Evolutionary conservation across 2,888 invertebrate genomes (phyloP), one percentile per base, ranked within the genome.

Genomic region (Plebejus argus): DNA sequence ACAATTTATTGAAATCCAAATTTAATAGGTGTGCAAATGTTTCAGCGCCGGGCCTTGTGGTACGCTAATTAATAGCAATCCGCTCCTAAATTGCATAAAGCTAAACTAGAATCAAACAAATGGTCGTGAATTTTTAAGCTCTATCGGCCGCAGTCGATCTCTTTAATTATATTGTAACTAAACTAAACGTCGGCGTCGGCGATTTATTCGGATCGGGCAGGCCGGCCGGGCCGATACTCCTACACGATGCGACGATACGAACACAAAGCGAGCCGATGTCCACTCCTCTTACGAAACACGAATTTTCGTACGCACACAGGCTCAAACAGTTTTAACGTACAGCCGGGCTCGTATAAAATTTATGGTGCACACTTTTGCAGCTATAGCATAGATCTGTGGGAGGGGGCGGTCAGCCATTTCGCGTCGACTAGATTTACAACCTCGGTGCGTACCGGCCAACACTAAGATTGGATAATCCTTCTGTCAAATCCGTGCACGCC

Each of bases 301-400:
- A 92, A 92, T 90, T 92, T 91, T 90, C 91, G 87, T 90, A 89
- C 92, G 90, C 92, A 91, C 83, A 84, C 80, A 79, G 80, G 80
- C 86, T 86, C 88, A 86, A 77, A 85, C 89, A 92, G 91, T 92
- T 93, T 93, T 93, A 91, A 90, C 90, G 89, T 91, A 91, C 92
- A 91, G 90, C 87, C 88, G 87, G 85, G 89, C 87, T 89, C 87
- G 91, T 91, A 93, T 93, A 93, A 94, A 94, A 93, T 93, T 92
- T 94, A 94, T 92, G 88, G 92, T 88, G 91, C 93, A 94, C 93
- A 94, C 93, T 94, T 93, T 94, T 93, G 93, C 93, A 92, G 81
- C 82, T 81, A 83, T 89, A 89, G 91, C 90, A 88, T 88, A 86
- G 87, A 89, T 88, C 88, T 90, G 90, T 87, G 89, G 89, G 88